Conservation (phyloP, 1,140 invertebrate species). For the Drosophila teissieri region DNA sequence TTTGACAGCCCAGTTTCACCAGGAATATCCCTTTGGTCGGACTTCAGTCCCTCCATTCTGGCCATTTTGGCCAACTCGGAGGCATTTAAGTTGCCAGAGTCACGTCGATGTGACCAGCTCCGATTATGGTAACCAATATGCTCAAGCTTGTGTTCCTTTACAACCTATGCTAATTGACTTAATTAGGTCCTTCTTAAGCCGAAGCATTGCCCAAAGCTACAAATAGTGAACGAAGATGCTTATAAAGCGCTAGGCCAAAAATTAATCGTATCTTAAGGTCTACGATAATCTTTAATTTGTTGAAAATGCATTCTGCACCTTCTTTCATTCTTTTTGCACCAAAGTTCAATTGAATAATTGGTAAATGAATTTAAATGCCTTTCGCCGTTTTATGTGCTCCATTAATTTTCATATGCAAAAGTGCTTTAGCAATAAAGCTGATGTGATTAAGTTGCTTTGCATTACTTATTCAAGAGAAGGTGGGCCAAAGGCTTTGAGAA, state of each 20-base stretch:
- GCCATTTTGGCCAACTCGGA: slow-evolving; percentile 20
- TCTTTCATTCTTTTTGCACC: not conserved
- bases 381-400: slow-evolving; percentile 20
- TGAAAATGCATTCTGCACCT: not conserved
- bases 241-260: not conserved
- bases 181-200: slow-evolving; percentile 31
- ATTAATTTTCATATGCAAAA: slow-evolving; percentile 55
- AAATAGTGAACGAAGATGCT: not conserved
- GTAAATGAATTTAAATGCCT: slow-evolving; percentile 18
- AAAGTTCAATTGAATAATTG: slow-evolving; percentile 11
- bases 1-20: slow-evolving; percentile 65
- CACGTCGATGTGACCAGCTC: slow-evolving; percentile 54
- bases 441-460: slow-evolving; percentile 54
- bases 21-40: slow-evolving; percentile 10
- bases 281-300: too few species aligned
- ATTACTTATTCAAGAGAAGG: slow-evolving; percentile 71
- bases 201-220: not conserved
- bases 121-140: slow-evolving; percentile 62
- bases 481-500: not conserved
- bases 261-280: too few species aligned
- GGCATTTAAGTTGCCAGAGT: slow-evolving; percentile 67
- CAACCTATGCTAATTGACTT: slow-evolving; percentile 36
- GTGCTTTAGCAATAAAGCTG: slow-evolving; percentile 50
- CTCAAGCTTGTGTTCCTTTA: not conserved
- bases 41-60: not conserved